phyloP scores from a whole-genome alignment of 2,113 vertebrate genomes.

The Hyla sarda region DNA sequence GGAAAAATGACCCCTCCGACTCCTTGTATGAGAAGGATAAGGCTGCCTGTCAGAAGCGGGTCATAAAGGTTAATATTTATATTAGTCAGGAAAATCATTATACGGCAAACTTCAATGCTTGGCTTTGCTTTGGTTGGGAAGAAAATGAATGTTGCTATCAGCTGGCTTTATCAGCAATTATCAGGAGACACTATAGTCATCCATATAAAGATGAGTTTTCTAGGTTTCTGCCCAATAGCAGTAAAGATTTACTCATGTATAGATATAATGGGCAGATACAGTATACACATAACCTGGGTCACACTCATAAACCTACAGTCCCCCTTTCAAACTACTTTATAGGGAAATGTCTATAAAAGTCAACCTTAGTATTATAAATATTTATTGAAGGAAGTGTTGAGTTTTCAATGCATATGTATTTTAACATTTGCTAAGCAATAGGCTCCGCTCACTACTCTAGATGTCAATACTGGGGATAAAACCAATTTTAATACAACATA shows the following conservation, averaged over 20 bases:
- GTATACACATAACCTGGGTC: not conserved
- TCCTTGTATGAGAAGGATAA: constrained; percentile 6
- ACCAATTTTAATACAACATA: not conserved
- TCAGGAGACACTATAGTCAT: not conserved
- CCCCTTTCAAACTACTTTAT: too few relatives aligned
- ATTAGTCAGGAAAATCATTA: constrained; percentile 49
- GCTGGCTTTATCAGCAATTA: constrained; percentile 37
- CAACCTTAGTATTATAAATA: too few relatives aligned
- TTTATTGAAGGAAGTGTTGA: not conserved
- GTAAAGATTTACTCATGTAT: not conserved
- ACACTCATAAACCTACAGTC: not conserved
- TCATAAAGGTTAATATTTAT: constrained; percentile 47
- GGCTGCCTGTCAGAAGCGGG: constrained; percentile 27
- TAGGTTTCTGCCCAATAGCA: not conserved
- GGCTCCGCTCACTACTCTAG: not conserved
- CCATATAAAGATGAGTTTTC: constrained; percentile 25
- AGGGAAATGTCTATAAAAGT: not conserved
- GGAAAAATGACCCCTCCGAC: constrained; percentile 5
- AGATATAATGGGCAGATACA: not conserved
- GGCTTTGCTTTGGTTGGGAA: constrained; percentile 14
- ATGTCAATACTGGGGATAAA: not conserved
- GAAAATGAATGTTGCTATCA: constrained; percentile 47
- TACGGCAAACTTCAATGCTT: not conserved
- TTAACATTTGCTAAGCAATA: not conserved
- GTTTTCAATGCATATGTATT: not conserved